Evolutionary conservation across 2,113 vertebrate genomes (phyloP), one percentile per base, ranked within the genome.

Genomic region (Phyllopteryx taeniolatus): DNA sequence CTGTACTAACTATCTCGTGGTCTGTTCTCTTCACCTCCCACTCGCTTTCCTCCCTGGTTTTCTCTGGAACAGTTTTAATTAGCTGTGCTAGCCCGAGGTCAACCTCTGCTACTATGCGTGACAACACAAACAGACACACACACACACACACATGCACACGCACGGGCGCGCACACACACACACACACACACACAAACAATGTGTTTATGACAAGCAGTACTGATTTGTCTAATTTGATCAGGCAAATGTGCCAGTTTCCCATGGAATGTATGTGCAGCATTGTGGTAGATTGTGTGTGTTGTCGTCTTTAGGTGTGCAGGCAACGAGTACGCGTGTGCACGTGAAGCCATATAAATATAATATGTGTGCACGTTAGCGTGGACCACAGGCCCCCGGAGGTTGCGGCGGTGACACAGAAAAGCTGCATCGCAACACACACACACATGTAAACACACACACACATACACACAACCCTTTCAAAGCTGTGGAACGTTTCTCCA

Each of bases 11-110:
- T 51, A 53, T 74, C 56, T 64, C 72, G 61, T 42, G 44, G 44
- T 49, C 49, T 61, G 70, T 64, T 62, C 13, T 72, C 68, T 20
- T 61, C 71, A 57, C 46, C 74, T 75, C 44, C 56, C 74, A 59
- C 51, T 59, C 63, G 17, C 43, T 67, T 66, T 60, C 71, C 80
- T 80, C 77, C 71, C 76, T 86, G 79, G 49, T 85, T 85, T 61
- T 79, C 84, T 83, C 84, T 83, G 76, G 71, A 80, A 87, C 74
- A 83, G 78, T 88, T 89, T 90, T 90, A 90, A 91, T 90, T 90
- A 90, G 89, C 83, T 71, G 59, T 19, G 60, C 54, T 86, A 83
- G 87, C 90, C 88, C 77, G 80, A 75, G 87, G 87, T 89, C 85
- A 89, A 84, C 86, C 89, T 84, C 85, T 84, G 83, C 81, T 90